Percentiles rank a stretch among this genome's conserved stretches.
These are phyloP conservation scores for Parelbella ahira DNA, from an alignment of 2,888 invertebrate species.

Conservation along the genomic window DNA sequence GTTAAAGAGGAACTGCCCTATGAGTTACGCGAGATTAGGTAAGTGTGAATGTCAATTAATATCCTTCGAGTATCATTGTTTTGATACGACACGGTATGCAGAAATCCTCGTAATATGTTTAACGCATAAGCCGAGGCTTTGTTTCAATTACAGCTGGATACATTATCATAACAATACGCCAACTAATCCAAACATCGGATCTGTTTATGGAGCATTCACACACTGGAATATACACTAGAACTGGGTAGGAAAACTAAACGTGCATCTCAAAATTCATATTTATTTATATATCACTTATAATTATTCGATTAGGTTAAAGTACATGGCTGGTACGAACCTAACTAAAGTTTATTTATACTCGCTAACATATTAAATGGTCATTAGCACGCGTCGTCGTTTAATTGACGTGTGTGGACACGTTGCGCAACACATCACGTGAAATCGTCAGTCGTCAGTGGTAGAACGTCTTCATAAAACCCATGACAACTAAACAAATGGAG, in stretches of 20 bases:
- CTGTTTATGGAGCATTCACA: slow-evolving; percentile 15
- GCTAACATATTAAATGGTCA: slow-evolving; percentile 12
- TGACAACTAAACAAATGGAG: slow-evolving; percentile 7
- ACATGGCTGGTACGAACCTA: slow-evolving; percentile 10
- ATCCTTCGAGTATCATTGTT: slow-evolving; percentile 1
- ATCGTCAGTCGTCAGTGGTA: neutral
- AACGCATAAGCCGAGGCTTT: slow-evolving; percentile 1
- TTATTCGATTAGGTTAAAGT: slow-evolving; percentile 12
- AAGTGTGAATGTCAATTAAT: slow-evolving; percentile 3
- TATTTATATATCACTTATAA: slow-evolving; percentile 6
- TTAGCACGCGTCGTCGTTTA: slow-evolving; percentile 11
- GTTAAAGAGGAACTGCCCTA: too few species aligned
- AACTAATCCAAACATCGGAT: slow-evolving; percentile 28
- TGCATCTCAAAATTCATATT: neutral
- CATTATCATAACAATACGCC: slow-evolving; percentile 32
- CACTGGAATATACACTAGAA: too few species aligned
- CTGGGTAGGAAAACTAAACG: neutral
- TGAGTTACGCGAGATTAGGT: too few species aligned
- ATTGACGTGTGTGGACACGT: neutral
- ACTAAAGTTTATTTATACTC: too few species aligned
- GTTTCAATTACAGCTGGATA: slow-evolving; percentile 6
- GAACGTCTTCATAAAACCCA: neutral
- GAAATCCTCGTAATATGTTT: neutral
- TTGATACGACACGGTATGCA: neutral
- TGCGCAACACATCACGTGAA: slow-evolving; percentile 1